Base-by-base conservation (phyloP, 2,113 vertebrate genomes). In the Orcinus orca region DNA sequence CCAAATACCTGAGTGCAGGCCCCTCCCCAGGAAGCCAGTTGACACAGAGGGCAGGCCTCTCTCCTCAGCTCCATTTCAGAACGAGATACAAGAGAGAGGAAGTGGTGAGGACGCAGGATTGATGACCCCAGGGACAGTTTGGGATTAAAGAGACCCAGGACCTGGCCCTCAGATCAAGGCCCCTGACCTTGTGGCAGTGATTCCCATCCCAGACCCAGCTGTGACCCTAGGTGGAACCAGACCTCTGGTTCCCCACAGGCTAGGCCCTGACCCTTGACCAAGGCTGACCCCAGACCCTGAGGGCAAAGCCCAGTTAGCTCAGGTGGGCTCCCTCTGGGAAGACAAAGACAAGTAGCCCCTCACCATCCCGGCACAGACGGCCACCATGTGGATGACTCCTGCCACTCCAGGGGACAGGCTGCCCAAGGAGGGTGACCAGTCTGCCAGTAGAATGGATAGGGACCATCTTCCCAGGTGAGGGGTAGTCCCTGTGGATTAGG, bases 291-390 rank as follows among this genome's bases (percentile, higher is more conserved):
- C 47, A 47, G 53, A 10, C 33, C 50, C 82, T 26, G 38, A 76
- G 15, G 15, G 12, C 70, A 93, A 90, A 88, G 14, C 15, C 68
- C 58, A 55, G n/a, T 55, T 87, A 58, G 44, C 76, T 80, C 84
- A 26, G 8, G 47, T 31, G 47, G 58, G 20, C 58, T 33, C 21
- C 33, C 15, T 20, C 79, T 73, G 76, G 53, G 71, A 68, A 88
- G 71, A 55, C 77, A 58, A 91, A 29, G 25, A 1, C 31, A 25
- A 82, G 26, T 7, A 60, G 47, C 17, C 2, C 25, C 13, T 8
- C 25, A 77, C 47, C 82, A 44, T n/a, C 88, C n/a, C 12, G 13
- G 23, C 7, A 23, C 55, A 68, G 73, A 67, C 2, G 47, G 26
- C 33, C 47, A 21, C 23, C n/a, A 8, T 21, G 18, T 53, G 6